Base-by-base conservation (phyloP, 30 jellyfish, hydroid and myxozoan species). In the Clytia hemisphaerica region DNA sequence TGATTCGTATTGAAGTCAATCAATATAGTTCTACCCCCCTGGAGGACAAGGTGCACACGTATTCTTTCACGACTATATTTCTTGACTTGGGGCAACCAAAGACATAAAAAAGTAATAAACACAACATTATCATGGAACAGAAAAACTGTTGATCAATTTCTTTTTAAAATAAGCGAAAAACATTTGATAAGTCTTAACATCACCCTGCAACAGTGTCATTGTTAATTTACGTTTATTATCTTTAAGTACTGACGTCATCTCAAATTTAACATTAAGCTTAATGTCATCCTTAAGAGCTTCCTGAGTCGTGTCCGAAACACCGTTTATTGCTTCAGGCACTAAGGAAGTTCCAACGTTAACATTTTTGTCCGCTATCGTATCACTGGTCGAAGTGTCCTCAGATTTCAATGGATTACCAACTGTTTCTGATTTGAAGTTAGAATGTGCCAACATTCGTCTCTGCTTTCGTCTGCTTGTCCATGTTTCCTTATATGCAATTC, bases 391-490 rank as follows among this genome's bases (percentile, higher is more conserved):
- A 18, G 38, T 19, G 37, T 21, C 28, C 22, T 28, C 6, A 40
- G 76, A 7, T 21, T 5, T n/a, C 76, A 53, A 18, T 6, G 19
- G 10, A 10, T 7, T 27, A 48, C 6, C 76, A 21, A 2, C 82
- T 24, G 7, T 31, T 10, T 33, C 49, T 27, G 9, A 19, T 5
- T 1, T 21, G 21, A 10, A 26, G 3, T 47, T 57, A 26, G 3
- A 15, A 1, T 6, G 26, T 29, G 29, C 18, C 49, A 54, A 37
- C 47, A 73, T 31, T 48, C 95, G 62, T 33, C 84, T 66, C 55
- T 85, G 93, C 38, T 72, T 83, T 28, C 95, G 58, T 60, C 95
- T 55, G 22, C 72, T 72, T 12, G 83, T 73, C 95, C 95, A 85
- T 22, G 95, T 85, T 55, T 85, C 84, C 16, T 49, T 76, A 78